phyloP scores from a whole-genome alignment of 2,113 vertebrate species.

The Vanacampus margaritifer region DNA sequence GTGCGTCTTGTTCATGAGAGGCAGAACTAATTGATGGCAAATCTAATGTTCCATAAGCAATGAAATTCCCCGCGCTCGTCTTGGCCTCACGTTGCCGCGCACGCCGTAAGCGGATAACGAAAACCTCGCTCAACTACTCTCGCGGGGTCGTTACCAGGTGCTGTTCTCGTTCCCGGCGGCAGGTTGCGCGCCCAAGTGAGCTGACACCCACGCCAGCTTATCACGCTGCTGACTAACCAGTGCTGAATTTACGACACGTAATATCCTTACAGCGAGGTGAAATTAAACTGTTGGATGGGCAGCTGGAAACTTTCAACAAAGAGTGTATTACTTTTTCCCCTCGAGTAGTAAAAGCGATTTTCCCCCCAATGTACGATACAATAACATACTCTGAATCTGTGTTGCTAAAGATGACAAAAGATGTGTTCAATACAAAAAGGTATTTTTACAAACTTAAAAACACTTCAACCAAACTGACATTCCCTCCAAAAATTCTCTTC shows the following conservation, averaged over 20 bases:
- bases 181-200: background rate
- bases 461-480: too few species aligned
- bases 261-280: slow-evolving; percentile 52
- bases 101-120: background rate
- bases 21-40: slow-evolving; percentile 43
- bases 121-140: slow-evolving; percentile 35
- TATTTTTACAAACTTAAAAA: background rate
- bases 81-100: slow-evolving; percentile 6
- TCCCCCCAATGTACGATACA: background rate
- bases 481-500: too few species aligned
- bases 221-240: slow-evolving; percentile 51
- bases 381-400: background rate
- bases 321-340: slow-evolving; percentile 37
- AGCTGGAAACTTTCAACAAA: slow-evolving; percentile 47
- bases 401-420: background rate
- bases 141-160: slow-evolving; percentile 28
- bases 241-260: slow-evolving; percentile 43
- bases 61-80: slow-evolving; percentile 36
- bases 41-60: slow-evolving; percentile 50
- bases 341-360: background rate
- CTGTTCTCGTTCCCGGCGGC: slow-evolving; percentile 1
- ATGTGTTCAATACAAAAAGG: background rate
- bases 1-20: slow-evolving; percentile 16
- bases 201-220: slow-evolving; percentile 33
- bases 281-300: slow-evolving; percentile 55